Evolutionary conservation across 1,140 invertebrate species (phyloP).

Genomic region (Drosophila sulfurigaster): DNA sequence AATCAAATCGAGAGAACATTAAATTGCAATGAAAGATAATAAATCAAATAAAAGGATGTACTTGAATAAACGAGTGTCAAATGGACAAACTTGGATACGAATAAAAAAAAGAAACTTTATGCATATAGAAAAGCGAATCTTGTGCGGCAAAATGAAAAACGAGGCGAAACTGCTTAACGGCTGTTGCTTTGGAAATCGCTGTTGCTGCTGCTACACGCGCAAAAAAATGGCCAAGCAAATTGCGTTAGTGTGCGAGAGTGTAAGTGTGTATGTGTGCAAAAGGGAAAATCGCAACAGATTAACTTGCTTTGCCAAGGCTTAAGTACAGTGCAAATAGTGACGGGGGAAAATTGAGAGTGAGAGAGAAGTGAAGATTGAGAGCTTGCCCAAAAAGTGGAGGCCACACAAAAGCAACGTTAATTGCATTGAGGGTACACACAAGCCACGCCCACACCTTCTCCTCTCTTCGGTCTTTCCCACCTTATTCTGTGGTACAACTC

Average conservation of each 20-base stretch:
- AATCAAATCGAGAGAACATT: neutral
- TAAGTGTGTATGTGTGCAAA: slow-evolving; percentile 18
- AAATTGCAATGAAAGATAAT: neutral
- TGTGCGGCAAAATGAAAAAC: slow-evolving; percentile 73
- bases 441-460: slow-evolving; percentile 1
- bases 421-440: slow-evolving; percentile 70
- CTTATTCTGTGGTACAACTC: slow-evolving; percentile 5
- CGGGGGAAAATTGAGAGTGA: slow-evolving; percentile 7
- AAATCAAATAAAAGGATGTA: neutral
- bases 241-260: slow-evolving; percentile 50
- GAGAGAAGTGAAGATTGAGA: slow-evolving; percentile 6
- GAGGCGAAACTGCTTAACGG: slow-evolving; percentile 78
- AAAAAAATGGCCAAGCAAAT: slow-evolving; percentile 66
- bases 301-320: slow-evolving; percentile 70
- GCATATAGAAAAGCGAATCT: slow-evolving; percentile 66
- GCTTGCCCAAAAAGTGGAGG: slow-evolving; percentile 57
- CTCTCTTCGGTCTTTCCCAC: neutral
- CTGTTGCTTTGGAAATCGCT: slow-evolving; percentile 44
- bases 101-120: slow-evolving; percentile 9
- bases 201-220: slow-evolving; percentile 40
- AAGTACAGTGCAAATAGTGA: slow-evolving; percentile 60
- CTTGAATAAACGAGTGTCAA: slow-evolving; percentile 1
- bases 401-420: slow-evolving; percentile 74
- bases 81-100: neutral
- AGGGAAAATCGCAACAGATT: slow-evolving; percentile 54